Base-by-base conservation (phyloP, 2,113 vertebrate species). In the Bos javanicus region DNA sequence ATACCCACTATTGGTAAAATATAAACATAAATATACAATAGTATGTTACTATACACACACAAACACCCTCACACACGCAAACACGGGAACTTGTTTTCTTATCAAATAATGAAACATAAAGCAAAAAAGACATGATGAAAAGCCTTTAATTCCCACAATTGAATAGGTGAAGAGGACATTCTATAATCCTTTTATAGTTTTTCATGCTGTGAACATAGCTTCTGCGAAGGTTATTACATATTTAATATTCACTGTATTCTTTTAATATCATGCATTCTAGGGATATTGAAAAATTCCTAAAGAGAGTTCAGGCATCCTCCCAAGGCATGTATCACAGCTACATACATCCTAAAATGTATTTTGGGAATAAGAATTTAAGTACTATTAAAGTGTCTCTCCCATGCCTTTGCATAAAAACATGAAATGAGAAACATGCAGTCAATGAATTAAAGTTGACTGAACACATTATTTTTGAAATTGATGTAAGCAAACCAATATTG, bases 371-470 rank as follows among this genome's bases (percentile, higher is more conserved):
- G 96, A 89, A 95, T 59, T 48, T 62, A 91, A 33, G 30, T 33
- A 33, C 26, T 43, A 28, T 46, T 71, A 89, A 97, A 97, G 88
- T 39, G 3, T 71, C 17, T 90, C 56, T 93, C 87, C 62, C 43
- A 54, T 52, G 7, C 26, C 83, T 10, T 74, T 93, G 21, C 43
- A 93, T 91, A 91, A 96, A 96, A 97, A 87, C 16, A 86, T 52
- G 30, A 97, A 95, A 94, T 95, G 50, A 16, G 54, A 96, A 94
- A 71, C 86, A 84, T 62, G 13, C 26, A 78, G 43, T 59, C 95
- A 87, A 88, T 89, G 92, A 97, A 91, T 92, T 94, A 85, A 96
- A 94, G 54, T 96, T 92, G 84, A 89, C 94, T 95, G 91, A 94
- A 93, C 23, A n/a, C 6, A 74, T 71, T 91, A 74, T 90, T 76